Conservation (phyloP, 2,888 invertebrate genomes). For the Syrista parreyssii region DNA sequence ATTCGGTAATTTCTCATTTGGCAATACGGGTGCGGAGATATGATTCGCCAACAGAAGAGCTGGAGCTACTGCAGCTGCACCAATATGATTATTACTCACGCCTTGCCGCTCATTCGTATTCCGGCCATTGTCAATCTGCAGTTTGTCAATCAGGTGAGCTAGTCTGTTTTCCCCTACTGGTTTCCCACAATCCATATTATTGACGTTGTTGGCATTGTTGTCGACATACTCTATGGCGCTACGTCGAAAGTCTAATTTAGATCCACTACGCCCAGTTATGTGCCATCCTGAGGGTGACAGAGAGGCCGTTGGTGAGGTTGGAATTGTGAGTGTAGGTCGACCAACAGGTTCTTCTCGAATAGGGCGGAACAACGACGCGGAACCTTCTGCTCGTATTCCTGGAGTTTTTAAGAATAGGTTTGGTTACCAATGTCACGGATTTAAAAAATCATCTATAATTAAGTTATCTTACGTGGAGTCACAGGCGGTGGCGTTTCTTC, state of each 20-base stretch:
- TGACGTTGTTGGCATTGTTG: slow-evolving; percentile 65
- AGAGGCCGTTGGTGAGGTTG: slow-evolving; percentile 53
- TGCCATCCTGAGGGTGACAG: slow-evolving; percentile 55
- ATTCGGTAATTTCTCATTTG: slow-evolving; percentile 50
- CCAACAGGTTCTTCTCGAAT: slow-evolving; percentile 58
- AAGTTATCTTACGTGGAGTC: slow-evolving; percentile 46
- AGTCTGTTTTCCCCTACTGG: slow-evolving; percentile 50
- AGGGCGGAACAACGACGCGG: slow-evolving; percentile 56
- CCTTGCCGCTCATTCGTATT: slow-evolving; percentile 41
- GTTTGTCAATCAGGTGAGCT: slow-evolving; percentile 54
- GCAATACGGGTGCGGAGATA: slow-evolving; percentile 44
- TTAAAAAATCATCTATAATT: not conserved
- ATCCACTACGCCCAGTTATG: slow-evolving; percentile 60
- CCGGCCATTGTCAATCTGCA: slow-evolving; percentile 55
- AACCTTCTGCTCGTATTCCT: slow-evolving; percentile 38
- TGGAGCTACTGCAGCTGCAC: slow-evolving; percentile 46
- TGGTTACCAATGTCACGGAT: not conserved
- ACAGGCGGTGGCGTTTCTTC: slow-evolving; percentile 64
- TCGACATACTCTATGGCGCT: slow-evolving; percentile 66
- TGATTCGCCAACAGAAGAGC: slow-evolving; percentile 56
- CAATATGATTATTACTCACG: slow-evolving; percentile 45
- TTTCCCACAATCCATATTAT: slow-evolving; percentile 46
- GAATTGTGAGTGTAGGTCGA: slow-evolving; percentile 41
- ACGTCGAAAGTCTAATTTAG: slow-evolving; percentile 60
- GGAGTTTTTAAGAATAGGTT: slow-evolving; percentile 24